Evolutionary conservation across 2,113 vertebrate genomes (phyloP), one percentile per base, ranked within the genome.

Genomic region (Maylandia zebra): DNA sequence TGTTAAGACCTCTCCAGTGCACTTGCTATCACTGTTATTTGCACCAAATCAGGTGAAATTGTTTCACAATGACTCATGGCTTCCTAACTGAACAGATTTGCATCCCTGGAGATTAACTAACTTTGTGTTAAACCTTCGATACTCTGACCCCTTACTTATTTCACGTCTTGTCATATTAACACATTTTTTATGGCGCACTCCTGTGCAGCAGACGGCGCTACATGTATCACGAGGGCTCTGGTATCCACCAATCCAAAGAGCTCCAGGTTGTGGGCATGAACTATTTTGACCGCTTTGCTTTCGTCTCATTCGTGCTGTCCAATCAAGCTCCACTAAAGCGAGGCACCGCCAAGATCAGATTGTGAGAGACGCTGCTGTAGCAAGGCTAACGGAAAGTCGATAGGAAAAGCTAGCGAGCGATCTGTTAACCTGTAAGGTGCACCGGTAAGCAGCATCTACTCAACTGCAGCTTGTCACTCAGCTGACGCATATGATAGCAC

Each of bases 261-360:
- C 32, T 3, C 48, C 10, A 24, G 10, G 6, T 14, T 32, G 55
- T 84, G 81, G 95, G 94, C 89, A 90, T 83, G 92, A 53, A 24
- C 89, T 71, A 38, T 27, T 76, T 27, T 43, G 81, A 85, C 86
- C 84, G 83, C 22, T 74, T 32, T 78, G 85, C 86, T 10, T 53
- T 88, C 95, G 95, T 97, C 93, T 88, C 43, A 2, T 17, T 24
- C 43, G 69, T 38, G 59, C 61, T 22, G 83, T 74, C 96, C 96
- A 97, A 97, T 97, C 94, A 94, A 61, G 85, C 2, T 2, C n/a
- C 83, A 86, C 84, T n/a, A 84, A 69, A 90, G 79, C 78, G 89
- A 95, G 95, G 95, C 96, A 96, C 96, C 96, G 96, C 96, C 96
- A 97, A 97, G 96, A 96, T 97, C 96, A 96, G 96, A 96, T 96